Percentiles rank a stretch among this genome's conserved stretches.
Conservation (phyloP, 2,888 invertebrate genomes). For the Brenthis daphne region DNA sequence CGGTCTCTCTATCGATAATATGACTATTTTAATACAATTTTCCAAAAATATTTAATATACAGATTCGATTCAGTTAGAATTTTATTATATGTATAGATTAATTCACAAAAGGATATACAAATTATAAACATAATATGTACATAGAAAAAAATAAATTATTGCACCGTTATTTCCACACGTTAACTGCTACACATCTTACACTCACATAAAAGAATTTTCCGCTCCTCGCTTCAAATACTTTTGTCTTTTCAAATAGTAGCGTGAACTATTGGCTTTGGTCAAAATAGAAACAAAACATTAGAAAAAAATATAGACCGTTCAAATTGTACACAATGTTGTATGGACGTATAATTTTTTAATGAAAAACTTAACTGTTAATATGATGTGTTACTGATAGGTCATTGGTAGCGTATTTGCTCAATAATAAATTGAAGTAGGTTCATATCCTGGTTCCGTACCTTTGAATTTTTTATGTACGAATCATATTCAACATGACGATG, state of each 20-base stretch:
- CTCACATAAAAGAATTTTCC: constrained; percentile 44
- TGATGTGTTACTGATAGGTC: not conserved
- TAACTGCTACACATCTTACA: constrained; percentile 45
- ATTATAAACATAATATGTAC: not conserved
- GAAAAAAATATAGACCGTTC: constrained; percentile 56
- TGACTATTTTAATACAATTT: too few species aligned
- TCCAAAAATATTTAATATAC: too few species aligned
- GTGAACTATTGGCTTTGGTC: constrained; percentile 33
- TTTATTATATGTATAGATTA: too few species aligned
- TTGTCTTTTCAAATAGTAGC: constrained; percentile 35
- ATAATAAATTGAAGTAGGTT: too few species aligned
- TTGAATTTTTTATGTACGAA: not conserved
- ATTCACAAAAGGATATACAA: too few species aligned
- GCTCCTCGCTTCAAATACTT: constrained; percentile 43
- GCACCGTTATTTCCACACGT: constrained; percentile 26
- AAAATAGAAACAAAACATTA: constrained; percentile 48
- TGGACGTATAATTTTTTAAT: constrained; percentile 3
- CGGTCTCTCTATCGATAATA: too few species aligned
- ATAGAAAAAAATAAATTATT: not conserved
- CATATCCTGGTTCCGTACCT: not conserved
- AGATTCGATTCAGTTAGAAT: too few species aligned
- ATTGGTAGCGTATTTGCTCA: not conserved
- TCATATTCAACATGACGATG: too few species aligned
- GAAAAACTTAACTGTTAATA: constrained; percentile 20
- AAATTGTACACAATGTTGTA: constrained; percentile 41